Evolutionary conservation across 1,140 invertebrate species (phyloP), one percentile per base, ranked within the genome.

Genomic region (Acromyrmex heyeri): DNA sequence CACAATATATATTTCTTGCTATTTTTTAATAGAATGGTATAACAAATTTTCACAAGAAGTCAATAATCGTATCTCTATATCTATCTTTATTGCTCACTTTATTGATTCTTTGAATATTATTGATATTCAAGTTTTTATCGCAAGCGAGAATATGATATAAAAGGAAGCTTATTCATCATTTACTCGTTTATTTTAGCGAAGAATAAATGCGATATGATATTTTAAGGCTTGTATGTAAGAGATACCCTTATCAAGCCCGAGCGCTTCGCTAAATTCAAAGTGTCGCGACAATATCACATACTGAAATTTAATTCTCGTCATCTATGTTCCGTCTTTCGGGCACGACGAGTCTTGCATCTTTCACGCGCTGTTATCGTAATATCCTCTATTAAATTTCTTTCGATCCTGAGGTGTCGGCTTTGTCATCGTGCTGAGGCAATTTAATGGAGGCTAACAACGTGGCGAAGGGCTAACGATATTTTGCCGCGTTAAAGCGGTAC

Each of bases 351-450:
- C 76, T 53, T 48, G 61, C 61, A 55, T 24, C 38, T 82, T 82
- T 82, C 79, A 48, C 38, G 55, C 67, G 79, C 50, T 61, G 67
- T 73, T 82, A 82, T 82, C 79, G 38, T 48, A 82, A 59, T 61
- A 82, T 82, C 67, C 53, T 73, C 79, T 73, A 82, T 82, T 73
- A 82, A 82, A 82, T 82, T 73, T 82, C 79, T 82, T 82, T 82
- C 79, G 79, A 82, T 82, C 67, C 53, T 38, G 67, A 44, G 79
- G 24, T 61, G 79, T 82, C 79, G 79, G 18, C 53, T 61, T 83
- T 83, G 79, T 83, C 69, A 83, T 83, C 55, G 38, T n/a, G 79
- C 59, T 24, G 79, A 75, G 59, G 55, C 79, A 75, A 83, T 83
- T 83, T 83, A 73, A 83, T 57, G 69, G 38, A 62, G 55, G 38